phyloP scores from a whole-genome alignment of 1,140 invertebrate genomes.

The Amphibalanus amphitrite region DNA sequence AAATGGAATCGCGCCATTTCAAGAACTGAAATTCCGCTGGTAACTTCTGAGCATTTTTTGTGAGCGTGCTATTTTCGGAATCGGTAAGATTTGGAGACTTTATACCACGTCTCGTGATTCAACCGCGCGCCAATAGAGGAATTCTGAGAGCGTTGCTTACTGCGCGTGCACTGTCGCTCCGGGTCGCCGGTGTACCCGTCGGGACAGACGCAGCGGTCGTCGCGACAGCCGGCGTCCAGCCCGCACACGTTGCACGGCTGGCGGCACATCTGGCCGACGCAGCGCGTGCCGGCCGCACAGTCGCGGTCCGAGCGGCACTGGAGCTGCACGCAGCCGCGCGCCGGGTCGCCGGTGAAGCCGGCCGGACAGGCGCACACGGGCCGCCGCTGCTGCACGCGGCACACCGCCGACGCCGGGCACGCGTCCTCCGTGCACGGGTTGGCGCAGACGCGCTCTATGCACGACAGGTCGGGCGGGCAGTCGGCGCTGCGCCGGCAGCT shows the following conservation, averaged over 20 bases:
- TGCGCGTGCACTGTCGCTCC: conserved; percentile 15
- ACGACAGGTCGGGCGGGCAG: conserved; percentile 23
- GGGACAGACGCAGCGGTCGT: conserved; percentile 29
- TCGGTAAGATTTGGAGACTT: too few species aligned
- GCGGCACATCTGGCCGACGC: conserved; percentile 52
- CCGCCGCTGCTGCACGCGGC: conserved; percentile 47
- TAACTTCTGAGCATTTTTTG: too few species aligned
- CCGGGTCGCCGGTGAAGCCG: conserved; percentile 15
- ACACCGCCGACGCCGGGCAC: conserved; percentile 34
- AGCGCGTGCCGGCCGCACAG: conserved; percentile 32
- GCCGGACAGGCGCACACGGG: conserved; percentile 41
- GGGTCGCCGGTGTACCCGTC: conserved; percentile 20
- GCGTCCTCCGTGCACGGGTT: conserved; percentile 17
- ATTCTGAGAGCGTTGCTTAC: conserved; percentile 35
- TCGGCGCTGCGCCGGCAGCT: conserved; percentile 21
- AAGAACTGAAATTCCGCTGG: too few species aligned
- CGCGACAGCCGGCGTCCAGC: conserved; percentile 54
- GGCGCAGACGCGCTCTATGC: conserved; percentile 20
- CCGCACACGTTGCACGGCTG: conserved; percentile 67
- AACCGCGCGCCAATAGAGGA: too few species aligned
- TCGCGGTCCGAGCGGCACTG: conserved; percentile 13
- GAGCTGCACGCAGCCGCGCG: conserved; percentile 13
- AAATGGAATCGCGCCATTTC: too few species aligned
- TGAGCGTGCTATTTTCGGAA: too few species aligned
- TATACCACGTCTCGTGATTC: too few species aligned